Evolutionary conservation across 2,888 invertebrate species (phyloP).

Genomic region (Diarsia brunnea): DNA sequence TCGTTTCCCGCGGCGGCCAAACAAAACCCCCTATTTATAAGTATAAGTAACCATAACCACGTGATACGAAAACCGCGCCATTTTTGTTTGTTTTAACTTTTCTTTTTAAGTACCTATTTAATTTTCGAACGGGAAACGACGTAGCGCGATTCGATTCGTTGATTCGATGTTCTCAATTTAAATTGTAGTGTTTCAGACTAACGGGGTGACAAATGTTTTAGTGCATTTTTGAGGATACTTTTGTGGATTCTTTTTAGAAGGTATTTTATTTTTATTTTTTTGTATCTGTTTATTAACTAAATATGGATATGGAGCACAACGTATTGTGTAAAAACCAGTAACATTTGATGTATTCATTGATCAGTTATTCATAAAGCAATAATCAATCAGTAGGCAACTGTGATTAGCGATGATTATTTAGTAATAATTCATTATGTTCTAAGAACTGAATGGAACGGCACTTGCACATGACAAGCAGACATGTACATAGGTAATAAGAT

Average conservation of each 20-base stretch:
- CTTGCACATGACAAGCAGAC: slow-evolving; percentile 21
- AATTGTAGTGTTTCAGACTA: slow-evolving; percentile 80
- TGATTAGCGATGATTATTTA: slow-evolving; percentile 49
- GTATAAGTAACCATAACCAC: slow-evolving; percentile 57
- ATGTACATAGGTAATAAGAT: slow-evolving; percentile 13
- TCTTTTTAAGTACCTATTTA: slow-evolving; percentile 64
- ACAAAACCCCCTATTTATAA: slow-evolving; percentile 71
- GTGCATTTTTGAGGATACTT: slow-evolving; percentile 77
- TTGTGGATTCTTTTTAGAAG: slow-evolving; percentile 81
- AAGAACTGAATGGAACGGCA: slow-evolving; percentile 23
- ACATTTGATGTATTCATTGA: slow-evolving; percentile 16
- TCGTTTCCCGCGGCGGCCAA: slow-evolving; percentile 80
- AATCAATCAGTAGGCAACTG: slow-evolving; percentile 30
- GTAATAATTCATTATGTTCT: slow-evolving; percentile 45
- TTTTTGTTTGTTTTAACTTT: slow-evolving; percentile 68
- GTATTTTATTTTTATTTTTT: slow-evolving; percentile 41
- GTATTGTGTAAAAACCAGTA: slow-evolving; percentile 43
- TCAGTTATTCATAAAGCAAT: slow-evolving; percentile 48
- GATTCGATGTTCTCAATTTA: slow-evolving; percentile 75
- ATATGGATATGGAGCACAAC: slow-evolving; percentile 6
- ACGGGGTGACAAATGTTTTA: slow-evolving; percentile 76
- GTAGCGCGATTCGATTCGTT: slow-evolving; percentile 77
- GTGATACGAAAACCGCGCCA: slow-evolving; percentile 68
- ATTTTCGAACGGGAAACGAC: slow-evolving; percentile 79
- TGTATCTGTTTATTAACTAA: not conserved